These are phyloP conservation scores for Drosophila bunnanda DNA, from an alignment of 2,888 invertebrate species.

Conservation along the genomic window DNA sequence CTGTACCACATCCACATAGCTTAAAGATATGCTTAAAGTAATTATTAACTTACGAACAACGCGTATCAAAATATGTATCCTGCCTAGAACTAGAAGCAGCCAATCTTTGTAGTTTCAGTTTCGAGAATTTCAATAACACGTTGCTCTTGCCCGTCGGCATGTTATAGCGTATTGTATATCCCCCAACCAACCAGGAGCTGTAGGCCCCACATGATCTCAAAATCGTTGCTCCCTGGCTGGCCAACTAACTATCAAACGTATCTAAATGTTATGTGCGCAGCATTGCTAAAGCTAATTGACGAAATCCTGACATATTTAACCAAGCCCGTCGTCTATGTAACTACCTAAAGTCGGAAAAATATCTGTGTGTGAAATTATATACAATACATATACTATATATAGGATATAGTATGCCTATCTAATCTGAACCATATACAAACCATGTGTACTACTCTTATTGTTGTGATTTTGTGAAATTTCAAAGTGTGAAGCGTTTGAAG, in stretches of 20 bases:
- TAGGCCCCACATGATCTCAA: constrained; percentile 43
- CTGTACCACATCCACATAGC: constrained; percentile 26
- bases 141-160: constrained; percentile 44
- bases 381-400: constrained; percentile 45
- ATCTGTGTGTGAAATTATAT: constrained; percentile 14
- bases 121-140: constrained; percentile 33
- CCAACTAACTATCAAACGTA: constrained; percentile 35
- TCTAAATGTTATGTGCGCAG: constrained; percentile 40
- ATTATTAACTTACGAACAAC: constrained; percentile 52
- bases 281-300: constrained; percentile 30
- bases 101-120: constrained; percentile 53
- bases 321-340: constrained; percentile 73
- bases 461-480: constrained; percentile 82
- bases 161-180: constrained; percentile 27
- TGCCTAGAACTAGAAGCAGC: constrained; percentile 32
- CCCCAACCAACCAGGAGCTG: constrained; percentile 10
- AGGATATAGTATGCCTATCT: constrained; percentile 50
- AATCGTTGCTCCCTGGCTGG: constrained; percentile 27
- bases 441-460: constrained; percentile 82
- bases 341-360: constrained; percentile 61
- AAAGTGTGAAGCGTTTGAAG: constrained; percentile 55
- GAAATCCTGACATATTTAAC: constrained; percentile 58
- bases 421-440: constrained; percentile 47
- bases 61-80: constrained; percentile 63
- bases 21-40: constrained; percentile 29